These are phyloP conservation scores for Eremobia ochroleuca DNA, from an alignment of 2,888 invertebrate species.

Conservation along the genomic window DNA sequence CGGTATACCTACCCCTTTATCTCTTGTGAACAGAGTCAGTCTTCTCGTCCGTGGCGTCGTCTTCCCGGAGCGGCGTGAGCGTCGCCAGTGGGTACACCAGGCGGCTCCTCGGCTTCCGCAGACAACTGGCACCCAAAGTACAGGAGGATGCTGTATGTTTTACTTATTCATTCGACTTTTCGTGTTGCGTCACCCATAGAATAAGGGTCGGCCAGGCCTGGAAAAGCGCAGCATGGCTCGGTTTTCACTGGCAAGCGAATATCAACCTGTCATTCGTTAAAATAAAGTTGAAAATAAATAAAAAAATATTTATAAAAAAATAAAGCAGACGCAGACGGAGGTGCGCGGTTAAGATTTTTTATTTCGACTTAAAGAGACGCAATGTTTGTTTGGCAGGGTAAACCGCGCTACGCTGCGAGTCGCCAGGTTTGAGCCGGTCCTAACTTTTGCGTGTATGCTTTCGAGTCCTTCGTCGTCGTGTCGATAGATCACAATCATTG, in stretches of 20 bases:
- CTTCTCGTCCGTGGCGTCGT: constrained; percentile 80
- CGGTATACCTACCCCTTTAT: background rate
- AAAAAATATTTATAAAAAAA: too few species aligned
- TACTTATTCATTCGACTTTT: background rate
- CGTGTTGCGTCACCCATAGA: background rate
- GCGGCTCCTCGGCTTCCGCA: constrained; percentile 81
- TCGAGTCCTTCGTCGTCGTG: background rate
- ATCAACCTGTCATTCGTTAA: background rate
- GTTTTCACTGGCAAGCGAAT: background rate
- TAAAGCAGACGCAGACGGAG: background rate
- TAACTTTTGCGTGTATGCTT: too few species aligned
- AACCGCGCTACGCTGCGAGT: background rate
- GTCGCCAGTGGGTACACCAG: constrained; percentile 82
- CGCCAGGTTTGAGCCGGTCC: background rate
- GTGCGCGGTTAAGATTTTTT: background rate
- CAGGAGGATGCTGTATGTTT: constrained; percentile 80
- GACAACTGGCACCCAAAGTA: constrained; percentile 80
- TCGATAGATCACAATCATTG: background rate
- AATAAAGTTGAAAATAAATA: background rate
- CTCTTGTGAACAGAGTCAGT: constrained; percentile 74
- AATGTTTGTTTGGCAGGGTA: background rate
- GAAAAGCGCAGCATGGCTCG: background rate
- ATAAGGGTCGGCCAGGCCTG: background rate
- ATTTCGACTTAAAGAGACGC: background rate
- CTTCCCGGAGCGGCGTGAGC: constrained; percentile 80